phyloP scores from a whole-genome alignment of 2,113 vertebrate species.

The Rhombomys opimus region DNA sequence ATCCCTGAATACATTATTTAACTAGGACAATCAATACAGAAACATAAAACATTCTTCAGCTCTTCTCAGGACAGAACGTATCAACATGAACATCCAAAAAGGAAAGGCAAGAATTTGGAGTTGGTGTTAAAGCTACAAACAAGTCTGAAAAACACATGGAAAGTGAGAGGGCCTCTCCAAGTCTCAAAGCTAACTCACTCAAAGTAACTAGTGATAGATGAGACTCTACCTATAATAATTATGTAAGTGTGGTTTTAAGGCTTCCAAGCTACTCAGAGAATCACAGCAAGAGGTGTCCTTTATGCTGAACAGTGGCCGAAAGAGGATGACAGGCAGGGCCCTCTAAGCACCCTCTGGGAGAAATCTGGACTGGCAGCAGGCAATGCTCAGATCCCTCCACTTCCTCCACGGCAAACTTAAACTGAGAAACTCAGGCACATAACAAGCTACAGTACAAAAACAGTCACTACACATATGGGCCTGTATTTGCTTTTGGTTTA shows the following conservation, averaged over 20 bases:
- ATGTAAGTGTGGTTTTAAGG: background rate
- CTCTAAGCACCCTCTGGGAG: background rate
- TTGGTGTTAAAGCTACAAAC: background rate
- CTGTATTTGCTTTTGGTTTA: background rate
- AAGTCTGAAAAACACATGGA: background rate
- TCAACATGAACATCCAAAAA: slow-evolving; percentile 15
- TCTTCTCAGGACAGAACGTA: slow-evolving; percentile 21
- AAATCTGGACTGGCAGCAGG: background rate
- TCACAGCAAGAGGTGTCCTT: background rate
- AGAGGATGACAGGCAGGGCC: background rate
- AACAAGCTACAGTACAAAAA: background rate
- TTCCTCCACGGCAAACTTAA: background rate
- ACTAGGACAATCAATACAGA: slow-evolving; percentile 6
- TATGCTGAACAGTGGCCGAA: background rate
- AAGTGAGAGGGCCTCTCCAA: background rate
- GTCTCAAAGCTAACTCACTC: background rate
- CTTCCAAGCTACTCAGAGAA: background rate
- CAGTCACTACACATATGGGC: background rate
- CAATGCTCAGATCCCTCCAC: background rate
- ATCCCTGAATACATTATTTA: background rate
- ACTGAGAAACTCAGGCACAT: background rate
- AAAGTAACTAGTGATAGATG: background rate
- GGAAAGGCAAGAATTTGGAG: background rate
- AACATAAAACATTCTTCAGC: background rate
- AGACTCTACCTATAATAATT: background rate